Conservation (phyloP, 2,888 invertebrate genomes). For the Amphipoea oculea region DNA sequence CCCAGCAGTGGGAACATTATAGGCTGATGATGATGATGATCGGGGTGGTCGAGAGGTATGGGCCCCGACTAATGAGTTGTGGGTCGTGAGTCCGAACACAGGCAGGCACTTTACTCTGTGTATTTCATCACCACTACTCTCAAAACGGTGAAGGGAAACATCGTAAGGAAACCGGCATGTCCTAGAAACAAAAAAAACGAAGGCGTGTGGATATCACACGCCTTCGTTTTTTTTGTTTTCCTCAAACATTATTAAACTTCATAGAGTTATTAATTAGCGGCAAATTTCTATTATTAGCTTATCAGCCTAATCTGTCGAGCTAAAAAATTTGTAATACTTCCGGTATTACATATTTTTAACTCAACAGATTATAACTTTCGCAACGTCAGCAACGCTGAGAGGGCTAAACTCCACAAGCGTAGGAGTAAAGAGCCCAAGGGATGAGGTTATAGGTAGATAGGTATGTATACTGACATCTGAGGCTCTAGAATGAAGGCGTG, state of each 20-base stretch:
- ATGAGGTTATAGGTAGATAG: background rate
- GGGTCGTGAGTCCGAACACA: too few species aligned
- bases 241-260: background rate
- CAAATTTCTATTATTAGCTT: background rate
- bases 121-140: background rate
- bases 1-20: too few species aligned
- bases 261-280: background rate
- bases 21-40: too few species aligned
- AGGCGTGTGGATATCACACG: too few species aligned
- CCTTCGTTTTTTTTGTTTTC: too few species aligned
- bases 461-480: background rate
- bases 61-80: too few species aligned
- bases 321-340: too few species aligned
- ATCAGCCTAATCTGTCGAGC: background rate
- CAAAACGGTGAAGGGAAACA: background rate
- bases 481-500: background rate
- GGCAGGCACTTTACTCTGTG: background rate
- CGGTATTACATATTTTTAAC: constrained; percentile 5
- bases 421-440: background rate
- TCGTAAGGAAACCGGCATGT: background rate
- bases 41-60: too few species aligned
- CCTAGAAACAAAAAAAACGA: background rate
- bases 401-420: constrained; percentile 7
- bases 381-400: background rate
- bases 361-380: constrained; percentile 7